These are phyloP conservation scores for Acanthis flammea DNA, from an alignment of 2,797 vertebrate genomes.

Conservation along the genomic window DNA sequence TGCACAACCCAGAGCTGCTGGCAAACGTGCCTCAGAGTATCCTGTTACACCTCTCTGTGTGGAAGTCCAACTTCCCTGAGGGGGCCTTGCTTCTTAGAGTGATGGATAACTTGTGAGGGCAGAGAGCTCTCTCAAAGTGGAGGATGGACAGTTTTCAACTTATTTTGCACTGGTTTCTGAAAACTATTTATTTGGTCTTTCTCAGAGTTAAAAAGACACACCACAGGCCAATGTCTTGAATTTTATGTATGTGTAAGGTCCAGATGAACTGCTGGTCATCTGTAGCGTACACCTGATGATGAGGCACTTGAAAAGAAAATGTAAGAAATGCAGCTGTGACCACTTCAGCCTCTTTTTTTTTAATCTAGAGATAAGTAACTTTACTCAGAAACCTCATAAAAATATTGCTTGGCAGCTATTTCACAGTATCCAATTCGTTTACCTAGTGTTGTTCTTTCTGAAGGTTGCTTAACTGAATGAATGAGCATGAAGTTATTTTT, in stretches of 20 bases:
- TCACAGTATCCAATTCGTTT: not conserved
- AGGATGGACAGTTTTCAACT: not conserved
- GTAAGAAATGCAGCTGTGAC: not conserved
- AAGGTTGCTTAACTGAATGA: not conserved
- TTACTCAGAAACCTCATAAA: not conserved
- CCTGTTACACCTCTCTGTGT: not conserved
- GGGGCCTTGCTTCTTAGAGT: rapidly evolving
- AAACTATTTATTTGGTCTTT: not conserved
- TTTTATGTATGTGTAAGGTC: not conserved
- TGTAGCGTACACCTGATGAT: not conserved
- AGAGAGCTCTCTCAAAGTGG: not conserved
- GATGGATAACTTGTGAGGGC: not conserved
- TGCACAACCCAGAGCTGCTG: not conserved
- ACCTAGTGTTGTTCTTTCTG: not conserved
- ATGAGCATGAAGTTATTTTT: not conserved
- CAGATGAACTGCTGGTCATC: not conserved
- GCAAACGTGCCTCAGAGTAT: not conserved
- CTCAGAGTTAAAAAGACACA: not conserved
- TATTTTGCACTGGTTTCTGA: not conserved
- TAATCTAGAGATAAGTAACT: not conserved
- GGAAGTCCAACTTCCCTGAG: not conserved
- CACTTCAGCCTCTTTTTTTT: not conserved
- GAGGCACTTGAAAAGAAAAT: not conserved
- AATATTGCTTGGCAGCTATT: not conserved
- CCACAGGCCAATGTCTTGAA: not conserved